Conservation (phyloP, 2,888 invertebrate genomes). For the Cataglyphis cursor region DNA sequence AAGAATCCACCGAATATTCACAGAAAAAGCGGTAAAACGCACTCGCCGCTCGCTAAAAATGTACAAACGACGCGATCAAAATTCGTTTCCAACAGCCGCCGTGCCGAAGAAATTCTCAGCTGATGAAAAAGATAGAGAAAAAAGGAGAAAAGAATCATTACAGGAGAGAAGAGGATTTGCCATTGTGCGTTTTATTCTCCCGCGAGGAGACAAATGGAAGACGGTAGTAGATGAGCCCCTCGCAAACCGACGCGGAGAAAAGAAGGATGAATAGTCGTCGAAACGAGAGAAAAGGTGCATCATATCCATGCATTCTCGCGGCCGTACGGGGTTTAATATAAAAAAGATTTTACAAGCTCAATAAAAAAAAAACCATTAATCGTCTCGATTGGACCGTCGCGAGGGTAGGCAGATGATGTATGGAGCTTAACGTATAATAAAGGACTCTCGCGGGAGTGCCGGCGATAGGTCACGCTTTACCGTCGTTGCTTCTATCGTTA, state of each 20-base stretch:
- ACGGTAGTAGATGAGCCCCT: conserved; percentile 56
- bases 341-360: conserved; percentile 81
- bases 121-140: too few relatives aligned
- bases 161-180: conserved; percentile 55
- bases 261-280: conserved; percentile 41
- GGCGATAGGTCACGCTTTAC: conserved; percentile 54
- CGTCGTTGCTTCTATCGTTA: conserved; percentile 58
- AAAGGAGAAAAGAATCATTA: conserved; percentile 60
- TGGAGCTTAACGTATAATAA: conserved; percentile 57
- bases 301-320: conserved; percentile 72
- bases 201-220: conserved; percentile 65
- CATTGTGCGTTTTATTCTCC: conserved; percentile 64
- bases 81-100: conserved; percentile 30
- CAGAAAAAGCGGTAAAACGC: conserved; percentile 19
- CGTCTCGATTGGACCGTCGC: conserved; percentile 70
- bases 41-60: conserved; percentile 33
- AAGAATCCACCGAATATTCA: conserved; percentile 38
- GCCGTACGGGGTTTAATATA: conserved; percentile 79
- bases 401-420: conserved; percentile 65
- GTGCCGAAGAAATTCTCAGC: conserved; percentile 35
- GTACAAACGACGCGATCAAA: conserved; percentile 48
- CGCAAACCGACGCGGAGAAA: conserved; percentile 41
- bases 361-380: conserved; percentile 79
- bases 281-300: conserved; percentile 3
- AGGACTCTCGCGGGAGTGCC: conserved; percentile 58